Evolutionary conservation across 2,888 invertebrate species (phyloP).

Genomic region (Phragmatobia fuliginosa): DNA sequence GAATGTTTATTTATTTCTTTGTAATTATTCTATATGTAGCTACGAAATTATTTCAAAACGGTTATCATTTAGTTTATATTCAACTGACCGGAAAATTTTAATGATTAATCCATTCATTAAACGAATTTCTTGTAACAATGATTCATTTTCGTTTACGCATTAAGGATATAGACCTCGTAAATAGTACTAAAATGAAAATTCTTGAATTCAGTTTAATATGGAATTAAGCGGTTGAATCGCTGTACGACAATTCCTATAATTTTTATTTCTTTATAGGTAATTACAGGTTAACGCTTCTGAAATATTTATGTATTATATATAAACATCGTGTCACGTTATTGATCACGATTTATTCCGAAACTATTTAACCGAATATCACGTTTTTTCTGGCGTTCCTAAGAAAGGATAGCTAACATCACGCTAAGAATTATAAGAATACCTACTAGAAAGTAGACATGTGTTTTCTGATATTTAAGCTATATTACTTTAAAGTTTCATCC

Average conservation of each 20-base stretch:
- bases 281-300: not conserved
- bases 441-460: too few species aligned
- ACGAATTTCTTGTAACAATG: conserved; percentile 1
- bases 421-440: too few species aligned
- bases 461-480: too few species aligned
- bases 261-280: not conserved
- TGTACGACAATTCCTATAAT: not conserved
- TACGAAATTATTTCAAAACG: not conserved
- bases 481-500: too few species aligned
- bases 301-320: not conserved
- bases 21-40: not conserved
- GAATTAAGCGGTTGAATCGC: not conserved
- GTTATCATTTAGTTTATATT: conserved; percentile 1
- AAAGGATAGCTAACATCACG: too few species aligned
- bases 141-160: not conserved
- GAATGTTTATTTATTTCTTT: not conserved
- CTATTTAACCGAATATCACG: too few species aligned
- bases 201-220: not conserved
- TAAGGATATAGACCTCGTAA: not conserved
- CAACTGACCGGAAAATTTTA: conserved; percentile 1
- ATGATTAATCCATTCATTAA: conserved; percentile 10
- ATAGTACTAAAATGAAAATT: not conserved
- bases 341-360: too few species aligned
- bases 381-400: too few species aligned
- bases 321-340: too few species aligned